Base-by-base conservation (phyloP, 2,113 vertebrate genomes). In the Gobiocypris rarus region DNA sequence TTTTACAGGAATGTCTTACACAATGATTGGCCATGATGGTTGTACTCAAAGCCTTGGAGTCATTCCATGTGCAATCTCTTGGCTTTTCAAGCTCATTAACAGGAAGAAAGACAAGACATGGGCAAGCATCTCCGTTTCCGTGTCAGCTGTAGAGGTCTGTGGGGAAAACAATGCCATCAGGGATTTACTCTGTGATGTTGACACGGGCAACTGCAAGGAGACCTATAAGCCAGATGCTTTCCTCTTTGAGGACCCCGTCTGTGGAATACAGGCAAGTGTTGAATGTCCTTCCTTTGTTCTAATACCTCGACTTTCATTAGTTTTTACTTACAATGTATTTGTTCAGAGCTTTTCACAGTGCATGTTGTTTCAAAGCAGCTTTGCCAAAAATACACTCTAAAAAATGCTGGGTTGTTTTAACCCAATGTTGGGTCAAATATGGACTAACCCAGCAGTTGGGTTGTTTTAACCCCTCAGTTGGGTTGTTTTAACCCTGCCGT, bases 1-100 rank as follows among this genome's bases (percentile, higher is more conserved):
- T 22, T 71, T 91, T 87, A 86, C 94, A 99, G 98, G 97, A 41
- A 98, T 96, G 83, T 98, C 97, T 86, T 97, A 98, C 58, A 98
- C 97, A 77, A 99, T 99, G 98, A 96, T 99, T 0, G 98, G 98
- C 3, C 96, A 94, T 41, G 96, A 97, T 63, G 96, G 97, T 74
- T 96, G 95, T 86, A 92, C 94, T 93, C 95, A 96, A 92, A 97
- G 93, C 85, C 94, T 98, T 0, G 98, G 98, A 9, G 89, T 99
- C 87, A 97, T 98, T 84, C 98, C 98, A 48, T 98, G 96, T 81
- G 97, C 98, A 89, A 97, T 99, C 91, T 97, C 98, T 34, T 99
- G 98, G 98, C 95, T 99, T 89, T 99, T 98, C 94, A 96, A 96
- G 59, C 93, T 98, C 84, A 97, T 99, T 45, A 97, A 98, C 7